Percentiles rank a stretch among this genome's conserved stretches.
phyloP scores from a whole-genome alignment of 2,113 vertebrate species.

The Macaca mulatta region DNA sequence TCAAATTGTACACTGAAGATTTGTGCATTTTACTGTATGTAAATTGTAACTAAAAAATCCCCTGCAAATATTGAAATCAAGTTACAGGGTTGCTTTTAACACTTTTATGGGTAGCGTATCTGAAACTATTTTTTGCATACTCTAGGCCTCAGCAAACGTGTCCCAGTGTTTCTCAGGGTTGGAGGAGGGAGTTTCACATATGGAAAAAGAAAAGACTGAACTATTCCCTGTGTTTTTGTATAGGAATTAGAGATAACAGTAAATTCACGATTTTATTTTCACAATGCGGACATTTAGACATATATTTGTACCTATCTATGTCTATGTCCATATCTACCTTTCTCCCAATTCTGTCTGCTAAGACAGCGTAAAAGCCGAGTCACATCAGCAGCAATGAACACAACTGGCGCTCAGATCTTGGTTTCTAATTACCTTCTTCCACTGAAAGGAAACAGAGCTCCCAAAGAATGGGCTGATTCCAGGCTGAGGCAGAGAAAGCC shows the following conservation, averaged over 20 bases:
- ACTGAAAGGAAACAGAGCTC: rapidly evolving
- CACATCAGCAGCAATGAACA: rapidly evolving
- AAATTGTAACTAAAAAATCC: neutral
- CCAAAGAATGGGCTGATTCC: no score
- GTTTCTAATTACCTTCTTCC: neutral
- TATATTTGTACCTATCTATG: rapidly evolving
- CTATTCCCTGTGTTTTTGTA: neutral
- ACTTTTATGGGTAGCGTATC: rapidly evolving
- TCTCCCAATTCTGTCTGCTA: no score
- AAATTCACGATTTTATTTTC: neutral
- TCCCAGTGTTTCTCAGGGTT: rapidly evolving
- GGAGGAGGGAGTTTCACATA: neutral
- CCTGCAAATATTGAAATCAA: neutral
- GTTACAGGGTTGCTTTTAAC: neutral
- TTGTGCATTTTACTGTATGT: neutral
- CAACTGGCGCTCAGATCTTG: rapidly evolving
- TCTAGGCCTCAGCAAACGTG: neutral
- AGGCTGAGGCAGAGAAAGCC: neutral
- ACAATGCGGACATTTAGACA: rapidly evolving
- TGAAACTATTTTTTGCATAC: neutral
- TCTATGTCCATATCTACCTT: rapidly evolving
- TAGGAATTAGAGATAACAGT: neutral
- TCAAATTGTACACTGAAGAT: neutral
- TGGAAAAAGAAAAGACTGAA: neutral
- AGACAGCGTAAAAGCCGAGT: rapidly evolving